phyloP scores from a whole-genome alignment of 1,140 invertebrate genomes.

The Dendrolimus kikuchii region DNA sequence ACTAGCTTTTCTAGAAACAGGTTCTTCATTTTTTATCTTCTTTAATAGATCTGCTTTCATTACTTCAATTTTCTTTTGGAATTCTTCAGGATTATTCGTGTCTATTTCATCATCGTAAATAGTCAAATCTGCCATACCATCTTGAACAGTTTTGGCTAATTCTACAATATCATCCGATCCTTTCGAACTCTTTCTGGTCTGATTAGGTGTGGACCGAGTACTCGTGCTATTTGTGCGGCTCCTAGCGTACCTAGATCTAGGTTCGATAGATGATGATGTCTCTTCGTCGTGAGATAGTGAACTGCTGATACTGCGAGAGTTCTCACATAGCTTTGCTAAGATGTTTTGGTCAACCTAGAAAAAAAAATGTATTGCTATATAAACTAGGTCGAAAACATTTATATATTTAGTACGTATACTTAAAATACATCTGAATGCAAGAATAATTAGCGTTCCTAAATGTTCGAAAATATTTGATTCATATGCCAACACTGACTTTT shows the following conservation, averaged over 20 bases:
- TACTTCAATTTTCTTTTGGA: constrained; percentile 51
- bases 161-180: constrained; percentile 47
- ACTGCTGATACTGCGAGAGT: constrained; percentile 50
- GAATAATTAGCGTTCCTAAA: too few species aligned
- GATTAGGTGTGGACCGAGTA: constrained; percentile 40
- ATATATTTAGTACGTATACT: too few species aligned
- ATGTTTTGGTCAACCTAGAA: constrained; percentile 42
- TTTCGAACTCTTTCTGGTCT: constrained; percentile 39
- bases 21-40: constrained; percentile 56
- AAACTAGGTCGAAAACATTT: too few species aligned
- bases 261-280: constrained; percentile 43
- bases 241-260: constrained; percentile 36
- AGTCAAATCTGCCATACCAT: constrained; percentile 59
- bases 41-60: constrained; percentile 52
- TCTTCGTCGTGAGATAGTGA: constrained; percentile 50
- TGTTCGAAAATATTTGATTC: too few species aligned
- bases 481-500: too few species aligned
- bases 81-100: constrained; percentile 43
- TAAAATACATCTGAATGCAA: too few species aligned
- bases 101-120: constrained; percentile 43
- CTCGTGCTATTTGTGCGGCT: constrained; percentile 37
- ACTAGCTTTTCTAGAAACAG: constrained; percentile 39
- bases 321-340: constrained; percentile 49
- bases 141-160: constrained; percentile 56
- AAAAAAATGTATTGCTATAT: neutral